Evolutionary conservation across 2,113 vertebrate genomes (phyloP).

Genomic region (Pelobates fuscus): DNA sequence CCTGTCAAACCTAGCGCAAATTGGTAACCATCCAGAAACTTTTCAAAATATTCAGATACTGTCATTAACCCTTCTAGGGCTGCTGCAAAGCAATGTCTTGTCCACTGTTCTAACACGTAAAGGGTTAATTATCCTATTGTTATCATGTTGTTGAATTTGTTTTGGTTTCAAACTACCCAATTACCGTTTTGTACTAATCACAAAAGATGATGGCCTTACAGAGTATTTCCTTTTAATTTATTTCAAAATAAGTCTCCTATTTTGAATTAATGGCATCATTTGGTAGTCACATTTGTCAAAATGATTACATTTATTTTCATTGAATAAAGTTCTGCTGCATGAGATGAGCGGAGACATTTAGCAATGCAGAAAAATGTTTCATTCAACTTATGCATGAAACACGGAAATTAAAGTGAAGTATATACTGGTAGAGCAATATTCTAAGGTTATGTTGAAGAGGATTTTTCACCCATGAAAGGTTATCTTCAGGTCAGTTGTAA

Average conservation of each 20-base stretch:
- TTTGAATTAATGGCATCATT: neutral
- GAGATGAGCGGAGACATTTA: neutral
- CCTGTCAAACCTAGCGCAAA: neutral
- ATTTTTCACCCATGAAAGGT: too few species aligned
- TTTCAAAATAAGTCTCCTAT: neutral
- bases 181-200: neutral
- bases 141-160: neutral
- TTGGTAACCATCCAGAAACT: neutral
- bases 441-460: neutral
- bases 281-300: constrained; percentile 3
- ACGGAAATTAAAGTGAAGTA: neutral
- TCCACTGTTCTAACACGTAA: neutral
- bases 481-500: too few species aligned
- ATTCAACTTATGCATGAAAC: neutral
- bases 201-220: neutral
- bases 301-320: neutral
- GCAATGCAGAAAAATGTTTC: neutral
- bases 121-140: neutral
- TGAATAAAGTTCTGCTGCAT: constrained; percentile 3
- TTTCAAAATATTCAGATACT: neutral
- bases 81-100: neutral
- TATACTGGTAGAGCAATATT: neutral
- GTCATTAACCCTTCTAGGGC: neutral
- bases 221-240: neutral
- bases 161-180: neutral